phyloP scores from a whole-genome alignment of 2,797 vertebrate genomes.

The Crenichthys baileyi region DNA sequence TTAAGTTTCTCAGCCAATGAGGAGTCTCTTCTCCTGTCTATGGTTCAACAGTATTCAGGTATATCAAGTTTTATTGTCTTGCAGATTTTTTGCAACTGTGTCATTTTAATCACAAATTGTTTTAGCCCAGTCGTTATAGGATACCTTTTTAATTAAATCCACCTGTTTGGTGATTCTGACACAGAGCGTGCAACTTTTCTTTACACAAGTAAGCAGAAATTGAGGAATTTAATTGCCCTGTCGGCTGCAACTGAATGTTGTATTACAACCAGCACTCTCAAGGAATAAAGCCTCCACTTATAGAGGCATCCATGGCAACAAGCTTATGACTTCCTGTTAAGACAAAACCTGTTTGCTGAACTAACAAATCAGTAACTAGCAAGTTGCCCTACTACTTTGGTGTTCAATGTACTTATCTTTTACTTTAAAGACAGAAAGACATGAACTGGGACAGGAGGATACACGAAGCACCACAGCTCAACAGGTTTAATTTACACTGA shows the following conservation, averaged over 20 bases:
- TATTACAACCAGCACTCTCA: conserved; percentile 19
- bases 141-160: neutral
- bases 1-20: neutral
- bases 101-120: neutral
- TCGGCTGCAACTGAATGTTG: conserved; percentile 9
- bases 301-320: conserved; percentile 58
- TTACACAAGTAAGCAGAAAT: neutral
- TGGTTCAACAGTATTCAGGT: neutral
- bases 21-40: neutral
- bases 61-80: neutral
- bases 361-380: conserved; percentile 70
- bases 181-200: neutral
- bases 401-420: conserved; percentile 29
- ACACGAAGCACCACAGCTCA: neutral
- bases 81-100: neutral
- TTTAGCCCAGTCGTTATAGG: neutral
- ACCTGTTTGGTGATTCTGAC: neutral
- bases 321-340: conserved; percentile 50
- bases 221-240: conserved; percentile 10
- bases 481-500: neutral
- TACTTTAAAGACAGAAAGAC: conserved; percentile 41
- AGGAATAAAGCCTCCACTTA: conserved; percentile 51
- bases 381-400: conserved; percentile 25
- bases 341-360: conserved; percentile 69
- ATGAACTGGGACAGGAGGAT: conserved; percentile 9